Percentiles rank a stretch among this genome's conserved stretches.
Evolutionary conservation across 92 coral and sea anemone genomes (phyloP).

Genomic region (Epizoanthus ramosus): DNA sequence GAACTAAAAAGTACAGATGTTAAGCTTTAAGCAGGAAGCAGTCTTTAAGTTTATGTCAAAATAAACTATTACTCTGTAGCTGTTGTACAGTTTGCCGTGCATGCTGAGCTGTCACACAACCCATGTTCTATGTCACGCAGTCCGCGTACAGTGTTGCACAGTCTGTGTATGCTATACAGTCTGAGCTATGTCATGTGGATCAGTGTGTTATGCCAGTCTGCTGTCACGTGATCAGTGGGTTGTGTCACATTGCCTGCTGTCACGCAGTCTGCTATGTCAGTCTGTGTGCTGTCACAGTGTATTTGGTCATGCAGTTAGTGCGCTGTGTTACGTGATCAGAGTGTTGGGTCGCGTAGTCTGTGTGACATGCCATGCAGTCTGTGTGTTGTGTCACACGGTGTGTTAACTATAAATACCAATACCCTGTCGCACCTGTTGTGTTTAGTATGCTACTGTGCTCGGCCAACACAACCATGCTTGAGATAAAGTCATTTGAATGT

Average conservation of each 20-base stretch:
- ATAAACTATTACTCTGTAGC: conserved; percentile 91
- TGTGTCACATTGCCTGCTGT: too few relatives aligned
- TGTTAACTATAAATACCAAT: background rate
- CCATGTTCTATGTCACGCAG: background rate
- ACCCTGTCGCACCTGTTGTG: background rate
- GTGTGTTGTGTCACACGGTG: conserved; percentile 3
- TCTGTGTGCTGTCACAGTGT: too few relatives aligned
- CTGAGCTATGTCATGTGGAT: background rate
- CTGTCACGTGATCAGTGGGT: background rate
- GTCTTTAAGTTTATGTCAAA: conserved; percentile 96
- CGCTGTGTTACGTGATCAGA: background rate
- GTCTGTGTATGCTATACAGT: too few relatives aligned
- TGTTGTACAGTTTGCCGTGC: conserved; percentile 64
- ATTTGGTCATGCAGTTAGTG: conserved; percentile 7
- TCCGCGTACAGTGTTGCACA: background rate
- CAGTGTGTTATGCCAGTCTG: background rate
- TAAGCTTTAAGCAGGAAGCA: conserved; percentile 88
- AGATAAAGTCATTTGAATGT: conserved; percentile 6
- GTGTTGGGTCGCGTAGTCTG: background rate
- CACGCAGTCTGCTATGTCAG: too few relatives aligned
- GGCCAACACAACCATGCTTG: background rate
- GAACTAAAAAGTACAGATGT: conserved; percentile 69
- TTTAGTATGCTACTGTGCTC: background rate
- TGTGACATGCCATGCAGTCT: background rate
- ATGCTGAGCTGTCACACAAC: background rate